Evolutionary conservation across 2,797 vertebrate genomes (phyloP).

Genomic region (Rhabdomys pumilio): DNA sequence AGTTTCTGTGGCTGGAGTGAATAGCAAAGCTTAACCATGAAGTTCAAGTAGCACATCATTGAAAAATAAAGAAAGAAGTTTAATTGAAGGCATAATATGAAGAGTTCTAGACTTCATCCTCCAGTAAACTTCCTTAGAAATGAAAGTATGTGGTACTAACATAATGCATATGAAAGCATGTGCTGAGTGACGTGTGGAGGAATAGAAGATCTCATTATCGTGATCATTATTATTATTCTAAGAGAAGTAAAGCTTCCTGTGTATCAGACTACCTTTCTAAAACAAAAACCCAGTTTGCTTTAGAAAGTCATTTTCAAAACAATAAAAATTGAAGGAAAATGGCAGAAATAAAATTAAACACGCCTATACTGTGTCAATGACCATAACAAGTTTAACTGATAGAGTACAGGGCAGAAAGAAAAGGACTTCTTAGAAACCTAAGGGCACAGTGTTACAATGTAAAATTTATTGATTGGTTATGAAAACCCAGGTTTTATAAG

Average conservation of each 20-base stretch:
- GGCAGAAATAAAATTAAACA: neutral
- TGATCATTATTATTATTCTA: neutral
- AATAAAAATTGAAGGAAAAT: conserved; percentile 14
- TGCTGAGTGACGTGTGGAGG: neutral
- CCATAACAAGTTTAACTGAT: neutral
- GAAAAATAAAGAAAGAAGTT: conserved; percentile 16
- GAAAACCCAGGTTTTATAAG: conserved; percentile 40
- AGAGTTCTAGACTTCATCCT: neutral
- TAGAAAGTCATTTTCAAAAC: conserved; percentile 24
- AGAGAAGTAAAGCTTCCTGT: neutral
- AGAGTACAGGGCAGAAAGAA: neutral
- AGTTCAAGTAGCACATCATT: neutral
- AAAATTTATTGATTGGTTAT: neutral
- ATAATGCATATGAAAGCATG: neutral
- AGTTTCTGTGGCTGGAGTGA: neutral
- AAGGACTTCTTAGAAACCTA: neutral
- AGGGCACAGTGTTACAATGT: neutral
- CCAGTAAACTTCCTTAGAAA: neutral
- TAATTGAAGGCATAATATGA: neutral
- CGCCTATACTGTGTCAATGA: neutral
- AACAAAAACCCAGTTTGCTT: neutral
- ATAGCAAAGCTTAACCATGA: neutral
- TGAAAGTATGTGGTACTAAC: neutral
- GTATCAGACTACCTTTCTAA: conserved; percentile 2
- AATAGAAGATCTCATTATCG: neutral